Conservation (phyloP, 2,113 vertebrate species). For the Halcyon senegalensis region DNA sequence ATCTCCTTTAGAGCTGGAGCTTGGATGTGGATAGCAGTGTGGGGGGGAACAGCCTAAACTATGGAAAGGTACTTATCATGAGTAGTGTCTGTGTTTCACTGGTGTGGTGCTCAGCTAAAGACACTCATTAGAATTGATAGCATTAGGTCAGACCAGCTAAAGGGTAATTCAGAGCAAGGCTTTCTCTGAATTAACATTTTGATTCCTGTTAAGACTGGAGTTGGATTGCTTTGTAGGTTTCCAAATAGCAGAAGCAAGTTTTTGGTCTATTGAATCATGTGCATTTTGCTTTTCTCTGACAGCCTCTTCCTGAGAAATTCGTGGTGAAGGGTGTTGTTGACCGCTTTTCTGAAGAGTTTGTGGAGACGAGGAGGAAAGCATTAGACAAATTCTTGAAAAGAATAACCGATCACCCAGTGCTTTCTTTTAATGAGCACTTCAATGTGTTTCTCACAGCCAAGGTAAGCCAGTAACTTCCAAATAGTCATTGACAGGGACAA, state of each 20-base stretch:
- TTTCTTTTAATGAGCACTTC: conserved; percentile 96
- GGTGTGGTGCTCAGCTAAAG: neutral
- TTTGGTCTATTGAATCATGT: neutral
- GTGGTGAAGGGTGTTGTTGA: conserved; percentile 98
- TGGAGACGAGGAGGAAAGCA: conserved; percentile 94
- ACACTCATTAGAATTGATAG: neutral
- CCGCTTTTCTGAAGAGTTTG: conserved; percentile 97
- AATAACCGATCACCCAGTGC: conserved; percentile 93
- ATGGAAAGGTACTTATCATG: neutral
- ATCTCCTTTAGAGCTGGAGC: neutral
- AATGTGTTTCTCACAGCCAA: conserved; percentile 92
- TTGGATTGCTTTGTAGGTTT: neutral
- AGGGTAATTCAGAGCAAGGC: neutral
- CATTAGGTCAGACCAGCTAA: neutral
- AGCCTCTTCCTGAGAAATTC: conserved; percentile 98
- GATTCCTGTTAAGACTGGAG: neutral
- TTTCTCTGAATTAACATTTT: neutral
- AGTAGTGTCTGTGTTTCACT: neutral
- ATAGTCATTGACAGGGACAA: neutral
- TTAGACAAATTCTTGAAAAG: conserved; percentile 97
- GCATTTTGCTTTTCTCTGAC: neutral
- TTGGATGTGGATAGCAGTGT: neutral
- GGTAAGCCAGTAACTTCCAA: conserved; percentile 74
- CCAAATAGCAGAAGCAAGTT: neutral
- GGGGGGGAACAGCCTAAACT: neutral